Evolutionary conservation across 2,797 vertebrate genomes (phyloP), one percentile per base, ranked within the genome.

Genomic region (Psittacula derbiana): DNA sequence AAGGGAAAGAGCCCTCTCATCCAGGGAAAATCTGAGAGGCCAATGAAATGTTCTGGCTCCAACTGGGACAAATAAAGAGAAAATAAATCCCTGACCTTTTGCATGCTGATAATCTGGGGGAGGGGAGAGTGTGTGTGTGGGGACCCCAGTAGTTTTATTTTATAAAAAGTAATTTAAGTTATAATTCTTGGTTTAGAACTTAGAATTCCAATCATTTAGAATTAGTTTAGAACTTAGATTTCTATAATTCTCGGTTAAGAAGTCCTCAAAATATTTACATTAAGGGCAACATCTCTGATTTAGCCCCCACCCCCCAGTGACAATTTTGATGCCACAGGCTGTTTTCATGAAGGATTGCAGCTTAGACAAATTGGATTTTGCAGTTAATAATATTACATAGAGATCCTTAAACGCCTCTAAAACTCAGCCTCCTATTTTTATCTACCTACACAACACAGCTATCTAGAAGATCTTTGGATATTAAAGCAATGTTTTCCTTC

Each of bases 351-450:
- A 81, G 62, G 60, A 75, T 64, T 90, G 93, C 41, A 49, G 65
- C 25, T 87, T 93, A 76, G 57, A 47, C 8, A 90, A 79, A 69
- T 64, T 85, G 67, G 52, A 90, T 86, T 90, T 87, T 60, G 53
- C 13, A 46, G 19, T 80, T 94, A 88, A 72, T 80, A 84, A 79
- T 11, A 18, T 57, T 88, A 69, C 33, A 12, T 67, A 49, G 40
- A 75, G 53, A 50, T 84, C 31, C 40, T 83, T 66, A 66, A 84
- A 80, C 28, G 79, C 62, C n/a, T 88, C 46, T 73, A 79, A 86
- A 70, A 64, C 49, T 55, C 15, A 30, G 40, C 60, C 79, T 90
- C 62, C 67, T 74, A 44, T 47, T 86, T 89, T 80, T 74, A 46
- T 50, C 75, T 91, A 58, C 52, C 79, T 61, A 30, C 8, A 4